Conservation (phyloP, 2,797 vertebrate genomes). For the Spea hammondii region DNA sequence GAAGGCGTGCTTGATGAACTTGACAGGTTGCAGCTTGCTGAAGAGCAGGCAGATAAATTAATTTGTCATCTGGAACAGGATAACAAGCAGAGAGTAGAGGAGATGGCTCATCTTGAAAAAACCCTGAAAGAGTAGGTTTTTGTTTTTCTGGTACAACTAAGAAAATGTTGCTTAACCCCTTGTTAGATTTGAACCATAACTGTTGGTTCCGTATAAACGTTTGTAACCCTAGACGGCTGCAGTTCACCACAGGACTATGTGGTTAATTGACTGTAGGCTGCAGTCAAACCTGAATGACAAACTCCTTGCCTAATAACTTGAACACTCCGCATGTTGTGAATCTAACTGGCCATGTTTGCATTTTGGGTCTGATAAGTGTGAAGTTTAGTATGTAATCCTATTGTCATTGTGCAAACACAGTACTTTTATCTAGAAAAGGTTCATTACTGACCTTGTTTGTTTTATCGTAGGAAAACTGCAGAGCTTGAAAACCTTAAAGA, state of each 20-base stretch:
- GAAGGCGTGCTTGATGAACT: slow-evolving; percentile 81
- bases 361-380: background rate
- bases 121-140: slow-evolving; percentile 74
- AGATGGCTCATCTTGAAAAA: slow-evolving; percentile 63
- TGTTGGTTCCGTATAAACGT: too few species aligned
- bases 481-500: slow-evolving; percentile 66
- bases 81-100: slow-evolving; percentile 62
- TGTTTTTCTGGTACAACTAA: background rate
- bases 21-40: slow-evolving; percentile 74
- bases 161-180: too few species aligned
- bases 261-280: too few species aligned
- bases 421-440: too few species aligned
- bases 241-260: too few species aligned
- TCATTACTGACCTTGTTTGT: background rate
- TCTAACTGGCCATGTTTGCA: background rate
- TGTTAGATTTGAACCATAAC: too few species aligned
- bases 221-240: too few species aligned
- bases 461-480: slow-evolving; percentile 66
- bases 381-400: too few species aligned
- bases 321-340: too few species aligned
- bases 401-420: too few species aligned
- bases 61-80: slow-evolving; percentile 70
- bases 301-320: too few species aligned
- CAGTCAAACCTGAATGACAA: too few species aligned
- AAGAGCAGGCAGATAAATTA: slow-evolving; percentile 65